Conservation (phyloP, 1,140 invertebrate species). For the Ctenoplectra terminalis region DNA sequence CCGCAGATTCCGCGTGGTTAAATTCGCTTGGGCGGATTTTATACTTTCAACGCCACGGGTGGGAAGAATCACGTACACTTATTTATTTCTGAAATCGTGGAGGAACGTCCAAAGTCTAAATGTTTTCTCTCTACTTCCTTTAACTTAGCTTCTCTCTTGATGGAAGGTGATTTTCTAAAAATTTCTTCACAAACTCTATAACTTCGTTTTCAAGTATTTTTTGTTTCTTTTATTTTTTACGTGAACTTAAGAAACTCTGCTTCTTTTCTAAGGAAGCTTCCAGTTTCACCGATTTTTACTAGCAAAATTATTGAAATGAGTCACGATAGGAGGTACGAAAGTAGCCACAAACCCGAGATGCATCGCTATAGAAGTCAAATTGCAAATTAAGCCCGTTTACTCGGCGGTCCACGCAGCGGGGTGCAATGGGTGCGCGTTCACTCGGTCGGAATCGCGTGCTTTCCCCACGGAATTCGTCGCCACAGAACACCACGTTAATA, state of each 20-base stretch:
- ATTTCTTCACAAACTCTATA: too few relatives aligned
- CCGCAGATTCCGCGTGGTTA: background rate
- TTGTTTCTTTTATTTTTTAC: too few relatives aligned
- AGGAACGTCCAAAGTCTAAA: background rate
- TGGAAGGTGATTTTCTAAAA: background rate
- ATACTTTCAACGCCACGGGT: background rate
- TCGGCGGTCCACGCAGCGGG: background rate
- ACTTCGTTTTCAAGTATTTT: too few relatives aligned
- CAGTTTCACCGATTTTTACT: background rate
- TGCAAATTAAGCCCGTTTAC: slow-evolving; percentile 43
- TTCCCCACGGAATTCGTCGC: slow-evolving; percentile 31
- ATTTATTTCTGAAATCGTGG: slow-evolving; percentile 4
- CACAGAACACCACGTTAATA: slow-evolving; percentile 4
- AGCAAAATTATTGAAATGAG: background rate
- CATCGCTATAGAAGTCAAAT: slow-evolving; percentile 43
- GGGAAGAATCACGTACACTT: slow-evolving; percentile 1
- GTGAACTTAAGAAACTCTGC: too few relatives aligned
- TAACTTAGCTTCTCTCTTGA: background rate
- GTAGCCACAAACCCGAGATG: slow-evolving; percentile 8
- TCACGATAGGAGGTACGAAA: background rate
- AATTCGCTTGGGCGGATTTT: background rate
- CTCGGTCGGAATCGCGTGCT: background rate
- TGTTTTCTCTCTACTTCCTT: background rate
- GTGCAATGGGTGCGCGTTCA: background rate
- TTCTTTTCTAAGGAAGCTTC: too few relatives aligned